Evolutionary conservation across 2,888 invertebrate genomes (phyloP).

Genomic region (Andrena bicolor): DNA sequence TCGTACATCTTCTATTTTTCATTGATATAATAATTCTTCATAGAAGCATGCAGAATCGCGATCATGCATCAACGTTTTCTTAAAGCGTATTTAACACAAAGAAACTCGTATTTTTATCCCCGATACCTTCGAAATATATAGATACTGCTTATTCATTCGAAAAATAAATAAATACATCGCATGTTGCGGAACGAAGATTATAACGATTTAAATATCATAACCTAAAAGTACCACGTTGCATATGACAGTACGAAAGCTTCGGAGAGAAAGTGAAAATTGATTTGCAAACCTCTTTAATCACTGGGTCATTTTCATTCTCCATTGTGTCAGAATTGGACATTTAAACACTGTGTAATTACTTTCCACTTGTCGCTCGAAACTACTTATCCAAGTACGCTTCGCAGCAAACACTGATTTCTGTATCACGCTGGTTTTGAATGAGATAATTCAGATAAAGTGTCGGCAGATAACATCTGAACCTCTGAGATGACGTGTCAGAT

Average conservation of each 20-base stretch:
- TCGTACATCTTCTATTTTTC: constrained; percentile 1
- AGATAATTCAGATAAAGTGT: constrained; percentile 52
- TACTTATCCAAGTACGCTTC: not conserved
- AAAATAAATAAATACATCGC: not conserved
- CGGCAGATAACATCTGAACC: not conserved
- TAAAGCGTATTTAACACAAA: not conserved
- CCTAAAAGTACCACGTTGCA: constrained; percentile 36
- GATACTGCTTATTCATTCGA: not conserved
- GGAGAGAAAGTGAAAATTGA: not conserved
- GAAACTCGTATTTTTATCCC: not conserved
- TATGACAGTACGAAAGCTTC: not conserved
- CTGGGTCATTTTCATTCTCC: constrained; percentile 77
- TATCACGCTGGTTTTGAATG: constrained; percentile 33
- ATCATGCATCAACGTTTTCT: not conserved
- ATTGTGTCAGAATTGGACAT: constrained; percentile 52
- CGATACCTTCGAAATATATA: not conserved
- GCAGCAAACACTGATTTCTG: constrained; percentile 42
- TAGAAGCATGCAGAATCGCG: not conserved
- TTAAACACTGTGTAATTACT: constrained; percentile 25
- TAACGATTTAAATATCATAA: constrained; percentile 50
- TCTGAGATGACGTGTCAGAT: not conserved
- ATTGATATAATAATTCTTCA: constrained; percentile 1
- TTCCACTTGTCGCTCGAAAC: not conserved
- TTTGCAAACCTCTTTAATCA: constrained; percentile 78
- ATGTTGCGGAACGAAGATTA: not conserved